phyloP scores from a whole-genome alignment of 1,140 invertebrate species.

The Drosophila tristis region DNA sequence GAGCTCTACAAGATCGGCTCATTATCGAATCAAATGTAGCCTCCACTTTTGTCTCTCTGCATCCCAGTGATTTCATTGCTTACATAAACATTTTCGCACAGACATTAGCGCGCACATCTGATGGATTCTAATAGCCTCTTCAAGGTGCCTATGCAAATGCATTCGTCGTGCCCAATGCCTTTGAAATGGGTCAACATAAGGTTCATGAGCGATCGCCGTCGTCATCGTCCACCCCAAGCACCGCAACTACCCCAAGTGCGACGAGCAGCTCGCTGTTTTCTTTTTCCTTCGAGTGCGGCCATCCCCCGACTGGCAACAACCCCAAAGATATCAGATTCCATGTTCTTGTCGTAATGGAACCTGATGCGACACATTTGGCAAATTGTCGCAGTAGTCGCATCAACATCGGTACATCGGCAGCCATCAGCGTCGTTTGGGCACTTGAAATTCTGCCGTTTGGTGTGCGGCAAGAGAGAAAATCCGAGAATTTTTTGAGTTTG shows the following conservation, averaged over 20 bases:
- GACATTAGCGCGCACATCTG: conserved; percentile 6
- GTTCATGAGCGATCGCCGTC: conserved; percentile 47
- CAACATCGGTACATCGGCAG: conserved; percentile 17
- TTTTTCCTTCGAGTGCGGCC: conserved; percentile 3
- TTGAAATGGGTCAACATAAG: conserved; percentile 60
- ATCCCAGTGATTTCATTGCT: neutral
- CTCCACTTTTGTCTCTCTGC: no score
- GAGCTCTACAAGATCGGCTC: no score
- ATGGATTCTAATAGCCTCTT: conserved; percentile 39
- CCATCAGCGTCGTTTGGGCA: conserved; percentile 19
- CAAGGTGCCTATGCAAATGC: conserved; percentile 65
- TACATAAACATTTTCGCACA: conserved; percentile 10
- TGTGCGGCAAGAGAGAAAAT: conserved; percentile 58
- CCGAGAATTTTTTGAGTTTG: conserved; percentile 62
- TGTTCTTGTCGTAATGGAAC: conserved; percentile 47
- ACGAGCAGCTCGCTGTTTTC: conserved; percentile 19
- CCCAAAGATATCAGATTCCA: conserved; percentile 14
- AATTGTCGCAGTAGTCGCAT: conserved; percentile 52
- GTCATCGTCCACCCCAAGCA: conserved; percentile 36
- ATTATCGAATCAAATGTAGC: no score
- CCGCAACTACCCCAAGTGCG: conserved; percentile 20
- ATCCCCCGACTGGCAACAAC: conserved; percentile 14
- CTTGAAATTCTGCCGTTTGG: conserved; percentile 27
- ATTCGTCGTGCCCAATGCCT: conserved; percentile 37
- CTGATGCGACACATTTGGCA: conserved; percentile 77